phyloP scores from a whole-genome alignment of 2,113 vertebrate genomes.

The Catagonus wagneri region DNA sequence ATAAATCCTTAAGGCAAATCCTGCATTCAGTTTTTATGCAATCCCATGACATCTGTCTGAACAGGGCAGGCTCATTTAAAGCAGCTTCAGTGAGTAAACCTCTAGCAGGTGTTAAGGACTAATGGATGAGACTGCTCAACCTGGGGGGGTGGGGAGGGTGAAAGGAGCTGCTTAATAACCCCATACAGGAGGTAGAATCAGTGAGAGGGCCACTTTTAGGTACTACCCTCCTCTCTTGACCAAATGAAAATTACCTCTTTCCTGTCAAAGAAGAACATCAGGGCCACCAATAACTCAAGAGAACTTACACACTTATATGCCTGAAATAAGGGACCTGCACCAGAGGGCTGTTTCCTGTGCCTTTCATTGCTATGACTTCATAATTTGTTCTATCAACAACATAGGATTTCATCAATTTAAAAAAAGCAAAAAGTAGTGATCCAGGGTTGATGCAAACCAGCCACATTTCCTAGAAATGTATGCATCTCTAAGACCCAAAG shows the following conservation, averaged over 20 bases:
- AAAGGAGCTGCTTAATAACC: too few relatives aligned
- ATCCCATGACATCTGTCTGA: background rate
- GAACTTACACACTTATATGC: accelerated
- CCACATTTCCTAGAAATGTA: background rate
- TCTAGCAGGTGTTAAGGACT: background rate
- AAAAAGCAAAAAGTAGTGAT: background rate
- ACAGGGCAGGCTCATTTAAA: background rate
- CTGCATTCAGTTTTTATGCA: background rate
- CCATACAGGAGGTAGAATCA: background rate
- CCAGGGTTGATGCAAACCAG: background rate
- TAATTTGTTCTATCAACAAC: background rate
- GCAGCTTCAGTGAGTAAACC: background rate
- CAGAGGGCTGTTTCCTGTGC: background rate
- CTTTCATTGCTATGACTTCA: background rate
- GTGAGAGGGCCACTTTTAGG: background rate
- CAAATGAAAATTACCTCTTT: background rate
- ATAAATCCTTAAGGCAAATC: background rate
- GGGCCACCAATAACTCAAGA: background rate
- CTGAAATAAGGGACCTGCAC: background rate
- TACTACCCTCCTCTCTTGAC: too few relatives aligned
- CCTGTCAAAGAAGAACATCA: background rate
- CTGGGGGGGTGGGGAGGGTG: background rate
- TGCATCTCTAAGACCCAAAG: background rate
- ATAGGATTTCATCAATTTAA: background rate
- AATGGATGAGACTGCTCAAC: background rate